Evolutionary conservation across 2,797 vertebrate species (phyloP).

Genomic region (Acanthurus leucopareius): DNA sequence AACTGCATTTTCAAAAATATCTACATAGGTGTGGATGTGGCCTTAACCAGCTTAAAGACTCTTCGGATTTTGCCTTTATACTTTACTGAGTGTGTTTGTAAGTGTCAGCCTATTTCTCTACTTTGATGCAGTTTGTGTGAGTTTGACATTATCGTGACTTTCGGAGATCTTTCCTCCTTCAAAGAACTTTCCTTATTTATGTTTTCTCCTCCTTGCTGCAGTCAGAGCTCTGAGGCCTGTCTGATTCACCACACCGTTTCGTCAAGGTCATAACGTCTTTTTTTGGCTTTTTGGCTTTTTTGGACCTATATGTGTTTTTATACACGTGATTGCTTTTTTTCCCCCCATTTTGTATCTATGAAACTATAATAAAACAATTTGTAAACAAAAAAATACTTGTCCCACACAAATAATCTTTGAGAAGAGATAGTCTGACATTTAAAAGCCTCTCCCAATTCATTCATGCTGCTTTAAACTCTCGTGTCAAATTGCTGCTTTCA

Average conservation of each 20-base stretch:
- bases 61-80: background rate
- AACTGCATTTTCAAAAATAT: too few species aligned
- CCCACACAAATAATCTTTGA: background rate
- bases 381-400: background rate
- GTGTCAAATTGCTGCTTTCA: background rate
- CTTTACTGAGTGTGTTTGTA: background rate
- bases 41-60: background rate
- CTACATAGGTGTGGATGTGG: too few species aligned
- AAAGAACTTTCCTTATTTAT: background rate
- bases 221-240: background rate
- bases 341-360: background rate
- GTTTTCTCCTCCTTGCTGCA: background rate
- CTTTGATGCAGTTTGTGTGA: background rate
- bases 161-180: background rate
- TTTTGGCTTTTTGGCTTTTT: background rate
- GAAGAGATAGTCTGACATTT: background rate
- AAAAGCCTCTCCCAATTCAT: background rate
- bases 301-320: background rate
- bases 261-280: background rate
- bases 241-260: background rate
- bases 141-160: background rate
- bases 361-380: slow-evolving; percentile 2
- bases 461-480: background rate
- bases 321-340: background rate
- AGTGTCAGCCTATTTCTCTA: background rate